Percentiles rank a stretch among this genome's conserved stretches.
These are phyloP conservation scores for Littorina saxatilis DNA, from an alignment of 1,140 invertebrate genomes.

Conservation along the genomic window DNA sequence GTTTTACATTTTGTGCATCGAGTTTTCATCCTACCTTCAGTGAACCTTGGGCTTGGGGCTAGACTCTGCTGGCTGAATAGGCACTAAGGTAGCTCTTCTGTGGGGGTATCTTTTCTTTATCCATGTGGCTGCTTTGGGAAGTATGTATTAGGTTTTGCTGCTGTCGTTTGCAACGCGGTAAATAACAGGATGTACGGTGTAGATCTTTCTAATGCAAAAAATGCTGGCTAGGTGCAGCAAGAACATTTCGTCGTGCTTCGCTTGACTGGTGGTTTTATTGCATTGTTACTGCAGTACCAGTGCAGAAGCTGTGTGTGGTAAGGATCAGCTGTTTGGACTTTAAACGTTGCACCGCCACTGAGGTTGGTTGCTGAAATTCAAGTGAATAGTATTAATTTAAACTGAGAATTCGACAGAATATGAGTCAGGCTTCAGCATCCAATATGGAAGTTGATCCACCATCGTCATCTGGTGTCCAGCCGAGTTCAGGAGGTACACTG, in stretches of 20 bases:
- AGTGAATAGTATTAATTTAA: background rate
- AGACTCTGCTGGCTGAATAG: background rate
- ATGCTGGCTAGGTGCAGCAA: no score
- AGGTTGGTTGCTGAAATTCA: no score
- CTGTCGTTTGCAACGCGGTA: no score
- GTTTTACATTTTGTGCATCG: background rate
- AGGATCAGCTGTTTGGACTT: background rate
- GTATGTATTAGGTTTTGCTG: no score
- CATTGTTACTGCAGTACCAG: background rate
- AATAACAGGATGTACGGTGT: no score
- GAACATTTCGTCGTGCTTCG: no score
- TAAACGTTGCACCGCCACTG: background rate
- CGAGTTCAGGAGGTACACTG: conserved; percentile 69
- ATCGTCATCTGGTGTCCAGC: conserved; percentile 39
- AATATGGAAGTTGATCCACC: conserved; percentile 67
- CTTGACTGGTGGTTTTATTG: background rate
- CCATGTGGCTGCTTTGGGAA: no score
- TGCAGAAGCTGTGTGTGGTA: background rate
- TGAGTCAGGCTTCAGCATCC: conserved; percentile 27
- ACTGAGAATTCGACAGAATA: background rate
- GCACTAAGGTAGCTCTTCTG: no score
- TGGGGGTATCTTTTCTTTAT: no score
- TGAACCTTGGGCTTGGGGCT: background rate
- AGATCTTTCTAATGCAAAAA: no score
- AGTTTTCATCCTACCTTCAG: background rate